These are phyloP conservation scores for Calameuta filiformis DNA, from an alignment of 2,888 invertebrate genomes.

Conservation along the genomic window DNA sequence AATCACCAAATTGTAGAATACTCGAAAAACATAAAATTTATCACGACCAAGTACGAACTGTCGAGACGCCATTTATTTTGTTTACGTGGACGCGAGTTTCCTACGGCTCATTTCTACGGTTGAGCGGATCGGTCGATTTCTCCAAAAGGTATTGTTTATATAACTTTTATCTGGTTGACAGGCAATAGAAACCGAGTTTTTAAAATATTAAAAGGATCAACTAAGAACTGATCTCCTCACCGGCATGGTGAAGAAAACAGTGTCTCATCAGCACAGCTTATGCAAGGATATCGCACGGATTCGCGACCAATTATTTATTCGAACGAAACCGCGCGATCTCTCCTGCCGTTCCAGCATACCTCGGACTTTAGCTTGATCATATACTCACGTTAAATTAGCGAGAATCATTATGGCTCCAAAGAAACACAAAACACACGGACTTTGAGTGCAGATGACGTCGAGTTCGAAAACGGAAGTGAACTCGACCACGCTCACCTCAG, in stretches of 20 bases:
- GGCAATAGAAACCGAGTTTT: background rate
- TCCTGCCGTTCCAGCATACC: background rate
- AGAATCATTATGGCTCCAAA: slow-evolving; percentile 61
- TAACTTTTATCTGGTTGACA: background rate
- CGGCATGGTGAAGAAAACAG: slow-evolving; percentile 47
- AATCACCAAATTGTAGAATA: background rate
- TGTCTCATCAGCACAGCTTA: slow-evolving; percentile 30
- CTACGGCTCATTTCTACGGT: background rate
- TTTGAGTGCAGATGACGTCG: slow-evolving; percentile 58
- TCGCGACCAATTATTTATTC: slow-evolving; percentile 45
- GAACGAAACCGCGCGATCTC: slow-evolving; percentile 43
- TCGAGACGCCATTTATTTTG: slow-evolving; percentile 49
- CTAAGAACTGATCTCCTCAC: slow-evolving; percentile 24
- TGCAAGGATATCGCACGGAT: slow-evolving; percentile 46
- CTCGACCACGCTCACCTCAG: slow-evolving; percentile 34
- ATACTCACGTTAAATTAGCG: slow-evolving; percentile 60
- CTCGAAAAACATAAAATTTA: background rate
- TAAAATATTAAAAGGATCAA: background rate
- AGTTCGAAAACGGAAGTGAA: slow-evolving; percentile 59
- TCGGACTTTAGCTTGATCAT: background rate
- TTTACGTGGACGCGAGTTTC: slow-evolving; percentile 33
- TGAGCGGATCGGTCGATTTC: background rate
- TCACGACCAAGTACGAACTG: slow-evolving; percentile 3
- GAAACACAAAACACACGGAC: slow-evolving; percentile 60
- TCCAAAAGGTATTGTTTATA: background rate